phyloP scores from a whole-genome alignment of 30 jellyfish, hydroid and myxozoan species.

The Clytia hemisphaerica region DNA sequence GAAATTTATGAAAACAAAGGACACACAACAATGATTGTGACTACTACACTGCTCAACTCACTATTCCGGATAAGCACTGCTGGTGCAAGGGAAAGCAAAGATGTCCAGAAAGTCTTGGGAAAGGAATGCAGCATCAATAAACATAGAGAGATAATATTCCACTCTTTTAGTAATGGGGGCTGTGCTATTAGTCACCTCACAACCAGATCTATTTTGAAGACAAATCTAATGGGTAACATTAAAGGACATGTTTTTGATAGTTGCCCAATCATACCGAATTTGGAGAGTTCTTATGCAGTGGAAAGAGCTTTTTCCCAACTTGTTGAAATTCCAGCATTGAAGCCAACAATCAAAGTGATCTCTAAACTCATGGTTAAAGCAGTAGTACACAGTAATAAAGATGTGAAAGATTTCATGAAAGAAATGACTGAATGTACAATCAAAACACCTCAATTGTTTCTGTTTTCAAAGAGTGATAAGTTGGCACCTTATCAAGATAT shows the following conservation, averaged over 20 bases:
- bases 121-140: constrained; percentile 3
- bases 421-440: constrained; percentile 36
- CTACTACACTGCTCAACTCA: constrained; percentile 53
- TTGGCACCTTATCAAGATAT: constrained; percentile 66
- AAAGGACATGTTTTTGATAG: constrained; percentile 72
- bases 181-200: constrained; percentile 45
- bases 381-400: constrained; percentile 37
- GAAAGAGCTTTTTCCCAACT: constrained; percentile 44
- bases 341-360: constrained; percentile 9
- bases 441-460: constrained; percentile 49
- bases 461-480: constrained; percentile 55
- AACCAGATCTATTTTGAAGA: constrained; percentile 1
- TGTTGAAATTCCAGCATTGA: constrained; percentile 17
- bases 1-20: constrained; percentile 49
- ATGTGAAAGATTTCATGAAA: constrained; percentile 41
- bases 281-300: constrained; percentile 35
- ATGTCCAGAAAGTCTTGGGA: constrained; percentile 21
- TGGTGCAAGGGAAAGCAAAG: constrained; percentile 35
- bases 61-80: constrained; percentile 40
- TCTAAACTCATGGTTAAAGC: constrained; percentile 17
- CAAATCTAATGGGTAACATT: neutral
- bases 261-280: constrained; percentile 73
- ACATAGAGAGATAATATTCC: constrained; percentile 21
- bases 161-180: constrained; percentile 75
- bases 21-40: constrained; percentile 45